phyloP scores from a whole-genome alignment of 2,113 vertebrate genomes.

The Peromyscus polionotus region DNA sequence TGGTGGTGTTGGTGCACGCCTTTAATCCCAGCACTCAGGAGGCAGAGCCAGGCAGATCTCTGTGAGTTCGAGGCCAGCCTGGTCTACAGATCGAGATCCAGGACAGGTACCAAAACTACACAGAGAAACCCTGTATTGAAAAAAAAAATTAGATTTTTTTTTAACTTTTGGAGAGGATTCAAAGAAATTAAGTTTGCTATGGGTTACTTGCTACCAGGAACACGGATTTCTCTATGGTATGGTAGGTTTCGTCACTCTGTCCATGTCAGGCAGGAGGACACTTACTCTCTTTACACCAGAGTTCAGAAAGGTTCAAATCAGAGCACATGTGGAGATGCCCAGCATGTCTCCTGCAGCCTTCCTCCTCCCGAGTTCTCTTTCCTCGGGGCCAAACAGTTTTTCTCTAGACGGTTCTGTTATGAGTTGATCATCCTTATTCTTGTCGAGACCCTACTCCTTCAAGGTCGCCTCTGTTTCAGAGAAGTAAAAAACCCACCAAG shows the following conservation, averaged over 20 bases:
- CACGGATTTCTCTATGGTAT: not conserved
- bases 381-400: not conserved
- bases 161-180: not conserved
- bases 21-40: too few relatives aligned
- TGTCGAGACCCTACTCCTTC: not conserved
- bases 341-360: not conserved
- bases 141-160: not conserved
- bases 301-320: not conserved
- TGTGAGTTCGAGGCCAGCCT: too few relatives aligned
- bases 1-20: too few relatives aligned
- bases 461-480: not conserved
- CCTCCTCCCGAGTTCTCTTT: not conserved
- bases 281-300: slow-evolving; percentile 2
- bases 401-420: not conserved
- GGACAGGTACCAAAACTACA: too few relatives aligned
- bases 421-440: too few relatives aligned
- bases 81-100: too few relatives aligned
- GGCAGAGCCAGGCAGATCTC: too few relatives aligned
- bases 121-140: too few relatives aligned
- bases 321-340: not conserved
- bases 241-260: not conserved
- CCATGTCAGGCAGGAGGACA: not conserved
- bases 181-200: not conserved
- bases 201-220: not conserved
- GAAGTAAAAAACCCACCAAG: not conserved